A percentile compares a stretch with the other conserved stretches of the same genome.
Evolutionary conservation across 2,888 invertebrate genomes (phyloP).

Genomic region (Abrostola tripartita): DNA sequence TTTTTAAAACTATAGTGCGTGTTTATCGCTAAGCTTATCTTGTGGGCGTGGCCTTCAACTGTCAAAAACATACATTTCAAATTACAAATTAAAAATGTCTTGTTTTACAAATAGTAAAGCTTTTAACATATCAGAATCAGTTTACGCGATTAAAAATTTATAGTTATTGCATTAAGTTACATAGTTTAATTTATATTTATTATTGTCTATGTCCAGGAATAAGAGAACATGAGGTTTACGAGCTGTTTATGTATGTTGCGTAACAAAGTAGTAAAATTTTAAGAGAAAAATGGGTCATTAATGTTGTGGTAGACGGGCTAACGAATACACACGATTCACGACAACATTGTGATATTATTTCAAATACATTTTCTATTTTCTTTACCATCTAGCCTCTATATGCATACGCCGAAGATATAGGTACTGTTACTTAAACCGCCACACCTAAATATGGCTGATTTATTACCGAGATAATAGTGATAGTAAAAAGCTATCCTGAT

Average conservation of each 20-base stretch:
- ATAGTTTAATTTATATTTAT: constrained; percentile 45
- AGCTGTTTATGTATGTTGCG: constrained; percentile 54
- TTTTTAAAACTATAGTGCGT: background rate
- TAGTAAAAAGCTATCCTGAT: too few species aligned
- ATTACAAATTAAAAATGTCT: constrained; percentile 16
- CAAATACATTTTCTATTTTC: too few species aligned
- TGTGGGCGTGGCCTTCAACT: background rate
- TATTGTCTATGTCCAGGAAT: constrained; percentile 32
- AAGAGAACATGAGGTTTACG: constrained; percentile 53
- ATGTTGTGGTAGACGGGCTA: constrained; percentile 8
- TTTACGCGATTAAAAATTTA: constrained; percentile 43
- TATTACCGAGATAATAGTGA: too few species aligned
- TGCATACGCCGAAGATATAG: too few species aligned
- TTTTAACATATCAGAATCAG: constrained; percentile 36
- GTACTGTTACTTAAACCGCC: too few species aligned
- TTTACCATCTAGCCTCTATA: too few species aligned
- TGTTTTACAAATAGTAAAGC: constrained; percentile 41
- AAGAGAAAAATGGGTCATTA: constrained; percentile 45
- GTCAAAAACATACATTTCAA: background rate
- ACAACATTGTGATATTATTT: background rate
- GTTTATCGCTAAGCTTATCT: background rate
- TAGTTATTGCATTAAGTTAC: constrained; percentile 35
- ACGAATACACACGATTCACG: background rate
- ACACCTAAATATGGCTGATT: too few species aligned
- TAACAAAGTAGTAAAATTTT: constrained; percentile 49